Evolutionary conservation across 2,888 invertebrate genomes (phyloP).

Genomic region (Tuberolachnus salignus): DNA sequence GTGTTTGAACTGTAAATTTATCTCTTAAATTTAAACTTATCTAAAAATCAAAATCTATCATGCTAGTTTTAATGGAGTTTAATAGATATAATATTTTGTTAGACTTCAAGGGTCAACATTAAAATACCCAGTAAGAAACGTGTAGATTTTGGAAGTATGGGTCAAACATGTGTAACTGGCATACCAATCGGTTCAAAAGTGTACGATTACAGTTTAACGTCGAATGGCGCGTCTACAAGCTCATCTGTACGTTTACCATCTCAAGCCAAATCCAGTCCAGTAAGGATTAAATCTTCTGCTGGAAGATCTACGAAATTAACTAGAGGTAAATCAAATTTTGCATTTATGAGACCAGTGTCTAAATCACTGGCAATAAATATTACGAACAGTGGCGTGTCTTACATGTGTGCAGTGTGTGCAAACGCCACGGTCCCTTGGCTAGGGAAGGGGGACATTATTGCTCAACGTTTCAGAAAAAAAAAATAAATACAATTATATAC

Average conservation of each 20-base stretch:
- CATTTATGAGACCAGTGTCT: constrained; percentile 14
- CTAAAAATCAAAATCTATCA: too few species aligned
- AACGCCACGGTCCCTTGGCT: too few species aligned
- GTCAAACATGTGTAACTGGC: constrained; percentile 27
- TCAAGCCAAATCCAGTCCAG: constrained; percentile 31
- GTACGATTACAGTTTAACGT: constrained; percentile 30
- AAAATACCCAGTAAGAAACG: constrained; percentile 43
- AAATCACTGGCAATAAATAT: constrained; percentile 36
- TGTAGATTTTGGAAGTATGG: constrained; percentile 41
- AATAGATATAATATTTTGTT: neutral
- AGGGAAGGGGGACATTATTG: too few species aligned
- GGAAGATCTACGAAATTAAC: constrained; percentile 39
- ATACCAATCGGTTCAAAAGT: constrained; percentile 42
- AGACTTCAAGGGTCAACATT: constrained; percentile 31
- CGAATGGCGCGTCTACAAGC: constrained; percentile 15
- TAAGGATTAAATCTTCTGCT: constrained; percentile 9
- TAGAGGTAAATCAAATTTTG: constrained; percentile 23
- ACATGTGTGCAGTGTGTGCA: too few species aligned
- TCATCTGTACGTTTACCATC: constrained; percentile 37
- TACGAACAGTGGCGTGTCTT: too few species aligned
- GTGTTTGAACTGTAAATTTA: too few species aligned
- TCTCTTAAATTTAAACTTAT: too few species aligned
- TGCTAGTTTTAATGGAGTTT: too few species aligned
- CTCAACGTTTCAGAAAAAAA: too few species aligned
- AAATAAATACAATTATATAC: too few species aligned